Evolutionary conservation across 2,888 invertebrate genomes (phyloP).

Genomic region (Bursaphelenchus okinawaensis): DNA sequence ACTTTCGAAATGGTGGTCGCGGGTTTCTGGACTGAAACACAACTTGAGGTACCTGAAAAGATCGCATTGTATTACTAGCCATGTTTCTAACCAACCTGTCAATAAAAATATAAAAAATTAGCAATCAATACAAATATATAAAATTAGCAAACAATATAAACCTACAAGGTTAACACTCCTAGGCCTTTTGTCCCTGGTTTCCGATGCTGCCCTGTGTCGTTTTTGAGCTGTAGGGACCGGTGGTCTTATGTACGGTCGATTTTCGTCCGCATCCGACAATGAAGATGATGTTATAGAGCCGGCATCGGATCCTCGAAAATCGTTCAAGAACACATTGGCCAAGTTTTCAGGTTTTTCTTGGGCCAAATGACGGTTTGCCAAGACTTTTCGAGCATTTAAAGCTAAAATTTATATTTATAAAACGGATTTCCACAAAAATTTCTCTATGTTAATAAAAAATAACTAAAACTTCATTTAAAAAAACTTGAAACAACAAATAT

Average conservation of each 20-base stretch:
- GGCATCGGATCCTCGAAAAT: background rate
- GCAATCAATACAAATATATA: too few relatives aligned
- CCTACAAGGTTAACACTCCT: too few relatives aligned
- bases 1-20: too few relatives aligned
- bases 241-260: background rate
- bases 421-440: too few relatives aligned
- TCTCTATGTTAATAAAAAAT: background rate
- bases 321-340: background rate
- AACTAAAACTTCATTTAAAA: background rate
- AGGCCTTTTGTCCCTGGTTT: background rate
- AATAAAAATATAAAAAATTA: too few relatives aligned
- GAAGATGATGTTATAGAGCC: background rate
- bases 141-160: too few relatives aligned
- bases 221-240: background rate
- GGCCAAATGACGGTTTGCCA: background rate
- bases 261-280: background rate
- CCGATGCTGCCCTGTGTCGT: background rate
- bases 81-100: too few relatives aligned
- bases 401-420: too few relatives aligned
- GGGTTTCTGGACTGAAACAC: too few relatives aligned
- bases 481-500: background rate
- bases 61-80: too few relatives aligned
- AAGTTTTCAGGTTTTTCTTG: background rate
- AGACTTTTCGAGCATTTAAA: background rate
- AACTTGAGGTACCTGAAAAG: too few relatives aligned